phyloP scores from a whole-genome alignment of 2,888 invertebrate species.

The Eupithecia exiguata region DNA sequence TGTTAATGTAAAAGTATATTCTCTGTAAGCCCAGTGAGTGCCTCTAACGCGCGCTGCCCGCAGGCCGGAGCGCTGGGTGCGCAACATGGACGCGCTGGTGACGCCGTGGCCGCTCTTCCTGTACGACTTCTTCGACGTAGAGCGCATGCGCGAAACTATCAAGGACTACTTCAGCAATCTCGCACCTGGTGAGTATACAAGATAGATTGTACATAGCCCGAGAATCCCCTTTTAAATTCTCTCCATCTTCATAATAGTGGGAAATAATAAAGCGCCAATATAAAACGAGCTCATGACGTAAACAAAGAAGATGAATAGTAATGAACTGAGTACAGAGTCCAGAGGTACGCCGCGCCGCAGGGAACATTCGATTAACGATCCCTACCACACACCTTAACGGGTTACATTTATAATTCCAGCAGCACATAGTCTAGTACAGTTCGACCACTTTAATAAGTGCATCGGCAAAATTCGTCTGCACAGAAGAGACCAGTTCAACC shows the following conservation, averaged over 20 bases:
- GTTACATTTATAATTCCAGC: no score
- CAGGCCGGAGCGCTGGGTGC: conserved; percentile 52
- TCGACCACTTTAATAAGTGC: no score
- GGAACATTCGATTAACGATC: no score
- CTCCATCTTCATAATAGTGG: not conserved
- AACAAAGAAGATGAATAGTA: not conserved
- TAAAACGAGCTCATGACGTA: not conserved
- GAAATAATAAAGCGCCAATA: not conserved
- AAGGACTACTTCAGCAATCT: conserved; percentile 60
- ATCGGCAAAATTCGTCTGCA: no score
- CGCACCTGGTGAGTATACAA: conserved; percentile 51
- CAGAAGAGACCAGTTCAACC: no score
- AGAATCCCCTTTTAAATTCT: not conserved
- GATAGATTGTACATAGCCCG: not conserved
- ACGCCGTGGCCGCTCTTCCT: conserved; percentile 78
- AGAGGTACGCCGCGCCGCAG: no score
- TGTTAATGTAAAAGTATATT: no score
- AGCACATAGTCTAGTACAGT: no score
- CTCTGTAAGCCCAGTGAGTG: no score
- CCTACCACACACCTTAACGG: not conserved
- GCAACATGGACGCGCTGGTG: conserved; percentile 65
- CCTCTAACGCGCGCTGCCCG: conserved; percentile 23
- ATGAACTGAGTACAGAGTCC: not conserved
- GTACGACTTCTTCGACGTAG: conserved; percentile 70
- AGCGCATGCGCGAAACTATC: conserved; percentile 60